Evolutionary conservation across 2,797 vertebrate species (phyloP), one percentile per base, ranked within the genome.

Genomic region (Trematomus bernacchii): DNA sequence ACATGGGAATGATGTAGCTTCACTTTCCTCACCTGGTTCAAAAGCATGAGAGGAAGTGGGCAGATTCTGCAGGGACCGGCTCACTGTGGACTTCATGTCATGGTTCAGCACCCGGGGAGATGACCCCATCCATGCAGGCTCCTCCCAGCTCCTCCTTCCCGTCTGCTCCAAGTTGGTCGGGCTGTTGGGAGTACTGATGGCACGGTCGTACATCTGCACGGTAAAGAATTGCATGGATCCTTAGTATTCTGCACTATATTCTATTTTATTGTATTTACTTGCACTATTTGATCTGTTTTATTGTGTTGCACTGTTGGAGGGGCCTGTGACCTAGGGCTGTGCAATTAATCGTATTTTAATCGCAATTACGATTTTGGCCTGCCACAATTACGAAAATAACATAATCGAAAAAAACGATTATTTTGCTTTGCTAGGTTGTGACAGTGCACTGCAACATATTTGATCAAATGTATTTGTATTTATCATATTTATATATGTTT

Each of bases 141-240:
- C 98, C 85, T 99, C 98, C 98, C 98, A 99, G 93, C 98, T 99
- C 77, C 97, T 96, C 88, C 97, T 95, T 64, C 97, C 95, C 2
- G 94, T 93, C 19, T 87, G 93, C 90, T 95, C 95, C 92, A 97
- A 91, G 88, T 97, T 97, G 19, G 97, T 98, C 64, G 98, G 98
- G 86, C 98, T 99, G 86, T 96, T 96, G 53, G 98, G 98, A 76
- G 97, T 98, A 2, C 98, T 99, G 80, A 99, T 95, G 0, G 98
- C 96, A 52, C 98, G 94, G 71, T 99, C 98, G 0, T 99, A 99
- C 97, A 99, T 99, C 98, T 99, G 89, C 37, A 55, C 33, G 50
- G 72, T 23, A 66, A 30, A 69, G 40, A 75, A 21, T 46, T 3
- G 10, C 42, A 9, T 46, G 33, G 16, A 23, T 10, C 33, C 27